phyloP scores from a whole-genome alignment of 1,140 invertebrate species.

The Danaus melanippus region DNA sequence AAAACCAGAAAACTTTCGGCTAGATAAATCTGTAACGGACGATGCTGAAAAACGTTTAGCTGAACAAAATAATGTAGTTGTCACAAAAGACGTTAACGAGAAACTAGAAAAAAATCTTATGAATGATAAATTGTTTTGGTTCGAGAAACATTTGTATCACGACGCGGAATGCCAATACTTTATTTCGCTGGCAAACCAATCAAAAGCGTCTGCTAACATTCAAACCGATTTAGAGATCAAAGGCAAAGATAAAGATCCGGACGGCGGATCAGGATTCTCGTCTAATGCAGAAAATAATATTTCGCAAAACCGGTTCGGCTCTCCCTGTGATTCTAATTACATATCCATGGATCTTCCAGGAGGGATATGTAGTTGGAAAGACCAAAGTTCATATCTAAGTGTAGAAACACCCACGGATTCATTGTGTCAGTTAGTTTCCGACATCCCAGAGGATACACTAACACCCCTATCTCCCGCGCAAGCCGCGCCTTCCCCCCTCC shows the following conservation, averaged over 20 bases:
- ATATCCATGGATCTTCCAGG: slow-evolving; percentile 82
- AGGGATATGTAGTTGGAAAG: slow-evolving; percentile 86
- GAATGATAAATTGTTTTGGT: slow-evolving; percentile 75
- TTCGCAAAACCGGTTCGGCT: slow-evolving; percentile 44
- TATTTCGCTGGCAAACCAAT: slow-evolving; percentile 61
- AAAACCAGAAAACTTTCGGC: slow-evolving; percentile 51
- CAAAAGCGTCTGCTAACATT: slow-evolving; percentile 51
- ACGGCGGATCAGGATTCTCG: slow-evolving; percentile 73
- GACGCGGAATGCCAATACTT: slow-evolving; percentile 76
- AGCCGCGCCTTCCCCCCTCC: slow-evolving; percentile 38
- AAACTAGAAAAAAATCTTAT: slow-evolving; percentile 53
- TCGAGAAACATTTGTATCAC: slow-evolving; percentile 74
- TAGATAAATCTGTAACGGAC: slow-evolving; percentile 39
- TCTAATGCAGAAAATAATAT: slow-evolving; percentile 61
- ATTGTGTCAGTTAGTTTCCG: slow-evolving; percentile 27
- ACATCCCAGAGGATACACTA: slow-evolving; percentile 65
- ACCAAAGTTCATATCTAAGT: slow-evolving; percentile 85
- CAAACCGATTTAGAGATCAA: slow-evolving; percentile 53
- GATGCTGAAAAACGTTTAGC: slow-evolving; percentile 45
- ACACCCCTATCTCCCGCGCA: slow-evolving; percentile 48
- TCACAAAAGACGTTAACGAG: slow-evolving; percentile 12
- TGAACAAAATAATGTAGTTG: slow-evolving; percentile 17
- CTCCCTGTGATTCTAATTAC: slow-evolving; percentile 75
- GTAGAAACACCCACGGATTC: slow-evolving; percentile 60
- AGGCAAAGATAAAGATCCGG: slow-evolving; percentile 75